phyloP scores from a whole-genome alignment of 1,140 invertebrate genomes.

The Eriosoma lanigerum region DNA sequence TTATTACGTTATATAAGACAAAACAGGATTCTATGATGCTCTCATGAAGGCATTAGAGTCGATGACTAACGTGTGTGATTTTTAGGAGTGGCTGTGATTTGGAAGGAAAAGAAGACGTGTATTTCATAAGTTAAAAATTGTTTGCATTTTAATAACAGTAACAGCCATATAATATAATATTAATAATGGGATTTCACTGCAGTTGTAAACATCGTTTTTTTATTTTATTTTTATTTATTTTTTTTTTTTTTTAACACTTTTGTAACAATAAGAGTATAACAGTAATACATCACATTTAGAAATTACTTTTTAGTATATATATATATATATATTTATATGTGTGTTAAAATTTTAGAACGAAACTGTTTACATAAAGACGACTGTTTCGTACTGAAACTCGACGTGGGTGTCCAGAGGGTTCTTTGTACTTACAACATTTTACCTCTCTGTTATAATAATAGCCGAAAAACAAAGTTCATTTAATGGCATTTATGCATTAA shows the following conservation, averaged over 20 bases:
- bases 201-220: slow-evolving; percentile 19
- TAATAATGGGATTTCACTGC: neutral
- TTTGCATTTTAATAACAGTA: slow-evolving; percentile 9
- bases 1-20: neutral
- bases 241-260: slow-evolving; percentile 2
- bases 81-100: neutral
- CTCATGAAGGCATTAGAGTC: neutral
- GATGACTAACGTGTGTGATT: neutral
- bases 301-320: slow-evolving; percentile 21
- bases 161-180: neutral
- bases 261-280: slow-evolving; percentile 26
- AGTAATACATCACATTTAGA: neutral
- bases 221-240: too few relatives aligned
- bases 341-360: slow-evolving; percentile 4
- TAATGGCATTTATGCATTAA: neutral
- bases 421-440: neutral
- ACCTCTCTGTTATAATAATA: slow-evolving; percentile 12
- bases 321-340: neutral
- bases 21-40: neutral
- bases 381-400: neutral
- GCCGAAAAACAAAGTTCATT: neutral
- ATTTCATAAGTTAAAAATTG: neutral
- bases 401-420: slow-evolving; percentile 40
- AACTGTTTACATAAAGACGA: slow-evolving; percentile 35
- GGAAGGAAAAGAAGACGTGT: neutral